Evolutionary conservation across 2,888 invertebrate genomes (phyloP).

Genomic region (Nomada flava): DNA sequence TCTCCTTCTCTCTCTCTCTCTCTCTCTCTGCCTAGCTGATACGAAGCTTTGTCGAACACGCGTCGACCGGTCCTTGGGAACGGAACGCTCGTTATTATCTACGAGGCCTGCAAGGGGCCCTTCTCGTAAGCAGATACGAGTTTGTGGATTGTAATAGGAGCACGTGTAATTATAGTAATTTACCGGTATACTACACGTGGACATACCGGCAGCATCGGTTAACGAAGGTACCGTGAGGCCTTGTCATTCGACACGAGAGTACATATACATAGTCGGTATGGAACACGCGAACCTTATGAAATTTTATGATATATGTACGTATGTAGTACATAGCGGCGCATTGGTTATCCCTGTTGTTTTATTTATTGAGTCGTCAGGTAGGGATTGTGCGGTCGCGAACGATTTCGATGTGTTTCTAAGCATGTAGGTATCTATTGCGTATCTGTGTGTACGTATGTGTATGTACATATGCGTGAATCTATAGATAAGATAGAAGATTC

Average conservation of each 20-base stretch:
- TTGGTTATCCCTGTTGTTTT: background rate
- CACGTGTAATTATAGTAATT: slow-evolving; percentile 60
- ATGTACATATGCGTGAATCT: background rate
- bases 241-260: slow-evolving; percentile 25
- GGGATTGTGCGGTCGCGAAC: too few species aligned
- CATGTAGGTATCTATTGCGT: too few species aligned
- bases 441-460: too few species aligned
- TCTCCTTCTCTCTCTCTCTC: slow-evolving; percentile 11
- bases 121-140: slow-evolving; percentile 45
- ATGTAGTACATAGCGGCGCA: background rate
- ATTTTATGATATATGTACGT: background rate
- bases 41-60: slow-evolving; percentile 47
- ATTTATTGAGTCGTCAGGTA: background rate
- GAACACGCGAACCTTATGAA: background rate
- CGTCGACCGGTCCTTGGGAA: slow-evolving; percentile 44
- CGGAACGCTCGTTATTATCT: slow-evolving; percentile 60
- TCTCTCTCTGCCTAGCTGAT: slow-evolving; percentile 24
- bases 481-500: background rate
- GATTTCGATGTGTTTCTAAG: too few species aligned
- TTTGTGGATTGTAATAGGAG: slow-evolving; percentile 51
- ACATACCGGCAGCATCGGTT: slow-evolving; percentile 14
- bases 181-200: slow-evolving; percentile 28
- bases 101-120: slow-evolving; percentile 35
- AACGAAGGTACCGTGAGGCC: slow-evolving; percentile 32
- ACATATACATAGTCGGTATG: background rate